Evolutionary conservation across 2,113 vertebrate genomes (phyloP), one percentile per base, ranked within the genome.

Genomic region (Heteronetta atricapilla): DNA sequence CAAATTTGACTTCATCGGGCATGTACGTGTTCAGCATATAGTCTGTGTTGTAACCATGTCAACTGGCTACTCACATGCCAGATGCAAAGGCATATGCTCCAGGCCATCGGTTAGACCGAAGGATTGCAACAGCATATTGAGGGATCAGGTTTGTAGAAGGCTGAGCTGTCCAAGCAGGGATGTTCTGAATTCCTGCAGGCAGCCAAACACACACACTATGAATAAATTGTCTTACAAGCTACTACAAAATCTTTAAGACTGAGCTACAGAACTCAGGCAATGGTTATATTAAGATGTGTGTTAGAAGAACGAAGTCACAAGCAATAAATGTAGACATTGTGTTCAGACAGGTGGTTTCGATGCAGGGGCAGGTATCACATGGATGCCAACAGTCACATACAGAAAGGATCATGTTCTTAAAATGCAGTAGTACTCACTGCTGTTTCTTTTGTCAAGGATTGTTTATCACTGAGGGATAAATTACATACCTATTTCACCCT

Each of bases 61-160:
- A 33, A 3, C 18, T 23, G 26, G 53, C n/a, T 87, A 93, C 98
- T 97, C 98, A 99, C 99, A 97, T 99, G 96, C 98, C 98, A 91
- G 94, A 97, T 29, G 98, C 98, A 93, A 99, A 99, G 19, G 98
- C 97, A 25, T 98, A 98, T 3, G 99, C 98, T 38, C 99, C 99
- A 3, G 99, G 99, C 99, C 99, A 99, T 82, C 98, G 97, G 92
- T 99, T 99, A 14, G 99, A 99, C 70, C 97, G 98, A 58, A 99
- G 96, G 70, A 99, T 94, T 64, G 99, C 99, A 34, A 98, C 52
- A 60, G 98, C 98, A 25, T 99, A 98, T 90, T 99, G 98, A 2
- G 98, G 94, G 60, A 98, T 98, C 64, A 99, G 95, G 59, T 82
- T 81, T 80, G 99, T 99, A 29, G 99, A 99, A 53, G 98, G 18